Base-by-base conservation (phyloP, 1,140 invertebrate genomes). In the Probaryconus sp. region DNA sequence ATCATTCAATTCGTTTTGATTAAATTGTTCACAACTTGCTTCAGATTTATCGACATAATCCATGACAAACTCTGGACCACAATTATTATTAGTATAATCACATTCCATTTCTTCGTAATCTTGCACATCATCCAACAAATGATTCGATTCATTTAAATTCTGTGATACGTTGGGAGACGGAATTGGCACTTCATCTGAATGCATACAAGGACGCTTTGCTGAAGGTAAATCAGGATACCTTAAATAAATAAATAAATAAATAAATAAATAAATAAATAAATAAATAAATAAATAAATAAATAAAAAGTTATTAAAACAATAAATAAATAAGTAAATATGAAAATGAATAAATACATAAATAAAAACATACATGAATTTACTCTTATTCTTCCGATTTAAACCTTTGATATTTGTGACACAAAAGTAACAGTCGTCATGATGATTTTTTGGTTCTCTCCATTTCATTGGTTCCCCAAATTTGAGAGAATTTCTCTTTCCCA, bases 1-100 rank as follows among this genome's bases (percentile, higher is more conserved):
- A 65, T 85, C 81, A 77, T 79, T 79, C 18, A 85, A 58, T 38
- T 80, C 76, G 17, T 35, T 20, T 58, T 84, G 71, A 20, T 37
- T 63, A 24, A 24, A 24, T 24, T 4, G 7, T 24, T 51, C 45
- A 51, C 48, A 10, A 6, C 10, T 3, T 7, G 14, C 5, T 26
- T 48, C 4, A 14, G 5, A 7, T 50, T 58, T 16, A 14, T 14
- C 10, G 5, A 9, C 9, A 37, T n/a, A 2, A 21, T 53, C n/a
- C 30, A 16, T 16, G 16, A 1, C n/a, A 40, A 9, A 16, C 13
- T 40, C 37, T 16, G 17, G 6, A 16, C 17, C 30, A n/a, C n/a
- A n/a, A n/a, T n/a, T n/a, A n/a, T n/a, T n/a, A n/a, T n/a, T n/a
- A n/a, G n/a, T n/a, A n/a, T n/a, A n/a, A n/a, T n/a, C n/a, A n/a